Evolutionary conservation across 2,113 vertebrate genomes (phyloP).

Genomic region (Megalops atlanticus): DNA sequence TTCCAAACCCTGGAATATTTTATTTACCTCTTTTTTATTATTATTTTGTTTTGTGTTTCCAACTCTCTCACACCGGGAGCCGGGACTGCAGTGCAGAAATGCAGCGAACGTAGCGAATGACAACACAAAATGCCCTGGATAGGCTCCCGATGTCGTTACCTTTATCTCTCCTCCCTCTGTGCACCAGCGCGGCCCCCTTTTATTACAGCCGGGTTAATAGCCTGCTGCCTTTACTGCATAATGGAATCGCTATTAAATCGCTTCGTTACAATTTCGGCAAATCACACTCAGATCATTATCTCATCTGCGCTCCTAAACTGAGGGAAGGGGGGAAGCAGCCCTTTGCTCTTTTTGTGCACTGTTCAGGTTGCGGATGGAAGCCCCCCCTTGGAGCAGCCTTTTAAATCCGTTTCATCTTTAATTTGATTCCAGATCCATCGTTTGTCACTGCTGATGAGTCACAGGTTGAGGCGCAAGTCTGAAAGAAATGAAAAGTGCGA

Average conservation of each 20-base stretch:
- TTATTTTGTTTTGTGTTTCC: background rate
- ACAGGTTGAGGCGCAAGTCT: constrained; percentile 51
- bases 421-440: constrained; percentile 58
- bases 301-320: background rate
- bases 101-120: background rate
- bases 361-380: background rate
- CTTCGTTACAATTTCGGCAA: constrained; percentile 13
- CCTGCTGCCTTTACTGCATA: constrained; percentile 10
- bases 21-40: background rate
- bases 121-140: constrained; percentile 4
- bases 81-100: background rate
- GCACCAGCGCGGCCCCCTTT: constrained; percentile 1
- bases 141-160: background rate
- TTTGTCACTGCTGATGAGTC: constrained; percentile 48
- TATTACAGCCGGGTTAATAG: constrained; percentile 27
- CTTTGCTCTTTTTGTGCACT: background rate
- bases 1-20: background rate
- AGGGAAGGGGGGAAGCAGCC: background rate
- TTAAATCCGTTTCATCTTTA: constrained; percentile 45
- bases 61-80: background rate
- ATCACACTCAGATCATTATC: constrained; percentile 32
- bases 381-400: background rate
- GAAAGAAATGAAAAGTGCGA: constrained; percentile 45
- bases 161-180: background rate
- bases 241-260: constrained; percentile 41